phyloP scores from a whole-genome alignment of 2,888 invertebrate genomes.

The Pyrrhia umbra region DNA sequence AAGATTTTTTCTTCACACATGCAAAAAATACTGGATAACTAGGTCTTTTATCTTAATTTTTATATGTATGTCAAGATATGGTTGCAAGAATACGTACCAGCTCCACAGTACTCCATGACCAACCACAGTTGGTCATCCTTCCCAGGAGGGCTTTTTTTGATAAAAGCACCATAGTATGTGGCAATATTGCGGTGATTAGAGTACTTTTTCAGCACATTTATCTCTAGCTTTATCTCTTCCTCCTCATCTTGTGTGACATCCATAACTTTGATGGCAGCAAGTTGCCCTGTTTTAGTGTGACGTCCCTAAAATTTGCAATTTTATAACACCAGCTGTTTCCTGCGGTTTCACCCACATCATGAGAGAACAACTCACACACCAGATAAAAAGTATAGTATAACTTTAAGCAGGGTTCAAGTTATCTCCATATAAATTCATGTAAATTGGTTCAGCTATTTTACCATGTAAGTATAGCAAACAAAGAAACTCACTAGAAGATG shows the following conservation, averaged over 20 bases:
- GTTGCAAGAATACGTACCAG: conserved; percentile 89
- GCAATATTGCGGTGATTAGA: conserved; percentile 99
- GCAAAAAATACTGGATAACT: conserved; percentile 20
- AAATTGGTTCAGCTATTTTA: too few relatives aligned
- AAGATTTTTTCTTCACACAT: neutral
- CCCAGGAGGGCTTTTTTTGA: conserved; percentile 99
- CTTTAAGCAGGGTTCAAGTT: too few relatives aligned
- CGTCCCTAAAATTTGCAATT: conserved; percentile 94
- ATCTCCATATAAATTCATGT: too few relatives aligned
- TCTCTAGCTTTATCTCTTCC: conserved; percentile 99
- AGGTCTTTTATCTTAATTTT: neutral
- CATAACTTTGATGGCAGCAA: conserved; percentile 99
- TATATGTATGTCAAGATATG: conserved; percentile 11
- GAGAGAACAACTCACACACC: too few relatives aligned
- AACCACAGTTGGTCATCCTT: conserved; percentile 99
- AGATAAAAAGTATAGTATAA: too few relatives aligned
- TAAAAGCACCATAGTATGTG: conserved; percentile 99
- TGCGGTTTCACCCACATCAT: too few relatives aligned
- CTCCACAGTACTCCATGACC: conserved; percentile 99
- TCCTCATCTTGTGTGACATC: conserved; percentile 99
- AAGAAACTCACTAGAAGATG: too few relatives aligned
- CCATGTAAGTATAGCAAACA: too few relatives aligned
- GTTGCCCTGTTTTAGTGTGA: conserved; percentile 99
- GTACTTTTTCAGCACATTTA: conserved; percentile 99
- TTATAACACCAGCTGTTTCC: too few relatives aligned